Conservation (phyloP, 92 coral and sea anemone genomes). For the Phymanthus crucifer region DNA sequence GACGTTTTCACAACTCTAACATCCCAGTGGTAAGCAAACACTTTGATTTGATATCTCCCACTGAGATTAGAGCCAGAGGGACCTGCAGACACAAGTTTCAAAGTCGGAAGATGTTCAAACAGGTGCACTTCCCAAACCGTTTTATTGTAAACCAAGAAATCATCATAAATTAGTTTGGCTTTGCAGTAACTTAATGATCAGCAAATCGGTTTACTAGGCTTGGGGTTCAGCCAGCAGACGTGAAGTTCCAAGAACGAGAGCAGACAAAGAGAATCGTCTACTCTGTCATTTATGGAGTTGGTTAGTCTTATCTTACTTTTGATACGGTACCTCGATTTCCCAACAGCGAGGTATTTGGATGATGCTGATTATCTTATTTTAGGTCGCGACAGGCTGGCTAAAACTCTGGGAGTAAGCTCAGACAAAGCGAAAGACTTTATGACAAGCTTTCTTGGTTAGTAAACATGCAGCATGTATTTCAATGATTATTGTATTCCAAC, state of each 20-base stretch:
- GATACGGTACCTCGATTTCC: too few relatives aligned
- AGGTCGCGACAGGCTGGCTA: constrained; percentile 90
- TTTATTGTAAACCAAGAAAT: too few relatives aligned
- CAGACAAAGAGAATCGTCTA: constrained; percentile 88
- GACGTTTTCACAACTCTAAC: constrained; percentile 83
- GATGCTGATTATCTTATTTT: background rate
- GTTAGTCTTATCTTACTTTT: constrained; percentile 32
- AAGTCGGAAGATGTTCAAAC: too few relatives aligned
- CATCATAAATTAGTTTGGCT: too few relatives aligned
- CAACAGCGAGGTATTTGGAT: too few relatives aligned
- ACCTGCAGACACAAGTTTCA: too few relatives aligned
- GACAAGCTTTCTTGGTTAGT: constrained; percentile 83
- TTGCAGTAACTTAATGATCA: too few relatives aligned
- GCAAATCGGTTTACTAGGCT: constrained; percentile 51
- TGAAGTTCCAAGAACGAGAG: constrained; percentile 78
- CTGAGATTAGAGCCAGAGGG: too few relatives aligned
- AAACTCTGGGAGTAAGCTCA: constrained; percentile 74
- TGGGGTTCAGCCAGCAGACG: constrained; percentile 52
- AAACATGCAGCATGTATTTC: background rate
- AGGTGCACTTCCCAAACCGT: too few relatives aligned
- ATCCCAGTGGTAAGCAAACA: constrained; percentile 32
- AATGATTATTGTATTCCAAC: too few relatives aligned
- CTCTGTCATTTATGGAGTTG: constrained; percentile 94
- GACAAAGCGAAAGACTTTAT: constrained; percentile 85
- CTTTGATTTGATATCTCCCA: too few relatives aligned